Evolutionary conservation across 1,140 invertebrate species (phyloP), one percentile per base, ranked within the genome.

Genomic region (Lerema accius): DNA sequence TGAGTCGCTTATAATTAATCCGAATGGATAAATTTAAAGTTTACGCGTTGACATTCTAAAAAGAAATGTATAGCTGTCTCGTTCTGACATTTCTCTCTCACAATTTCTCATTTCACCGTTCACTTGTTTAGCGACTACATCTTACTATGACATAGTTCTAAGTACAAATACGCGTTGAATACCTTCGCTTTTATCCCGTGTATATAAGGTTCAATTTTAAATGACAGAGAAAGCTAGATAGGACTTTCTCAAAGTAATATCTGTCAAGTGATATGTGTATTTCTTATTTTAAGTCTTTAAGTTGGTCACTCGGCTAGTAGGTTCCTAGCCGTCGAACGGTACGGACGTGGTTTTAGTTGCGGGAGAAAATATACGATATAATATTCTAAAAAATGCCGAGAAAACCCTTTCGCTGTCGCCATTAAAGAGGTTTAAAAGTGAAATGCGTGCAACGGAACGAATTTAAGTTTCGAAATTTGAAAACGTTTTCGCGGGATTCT

Each of bases 41-140:
- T 63, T 73, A 53, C 23, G 71, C 70, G 58, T 67, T 70, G 23
- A 51, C 49, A 67, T 64, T 69, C 65, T 71, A 70, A 81, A 84
- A 88, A 89, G 84, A 86, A 86, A 87, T 82, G 80, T 76, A 61
- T 81, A 39, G 35, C 76, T 61, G 11, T 89, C 84, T 71, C 82
- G 26, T 59, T 86, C 82, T 55, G 23, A 69, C 66, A 66, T 46
- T 58, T 66, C 71, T 83, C 74, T 84, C 83, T 80, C 75, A 80
- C 82, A 84, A 89, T 90, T 89, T 89, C 84, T 85, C 82, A 86
- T 89, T 89, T 90, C 86, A 86, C 88, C 88, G 86, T 88, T 90
- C 86, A 89, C 88, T 87, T 83, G 88, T 86, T 90, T 89, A 90
- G 82, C 88, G 65, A 83, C 69, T 86, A 51, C 19, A 11, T 26